Evolutionary conservation across 2,888 invertebrate genomes (phyloP), one percentile per base, ranked within the genome.

Genomic region (Andrena marginata): DNA sequence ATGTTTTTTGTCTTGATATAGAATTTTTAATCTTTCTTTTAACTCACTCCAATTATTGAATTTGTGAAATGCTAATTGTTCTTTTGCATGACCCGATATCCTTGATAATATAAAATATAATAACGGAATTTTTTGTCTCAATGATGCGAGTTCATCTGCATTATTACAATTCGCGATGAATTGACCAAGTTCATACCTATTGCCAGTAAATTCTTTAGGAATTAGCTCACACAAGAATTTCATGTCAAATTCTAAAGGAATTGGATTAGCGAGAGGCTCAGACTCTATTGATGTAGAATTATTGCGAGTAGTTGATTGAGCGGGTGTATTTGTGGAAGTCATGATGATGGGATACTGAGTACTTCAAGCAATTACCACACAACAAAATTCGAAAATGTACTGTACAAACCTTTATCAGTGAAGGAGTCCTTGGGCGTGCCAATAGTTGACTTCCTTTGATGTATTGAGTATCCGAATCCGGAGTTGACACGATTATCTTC

Each of bases 131-230:
- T 75, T 75, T 16, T 68, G 75, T 23, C 35, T 35, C 23, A 2
- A 8, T 0, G 67, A 68, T 20, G 60, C 75, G 0, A 68, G 26
- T 51, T 60, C 49, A 13, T 68, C 33, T 8, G 75, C 68, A 3
- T 75, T 75, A 62, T 75, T 75, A 8, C 68, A 68, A 13, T 75
- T 75, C 1, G 67, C 60, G 48, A 62, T 75, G 51, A 75, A 75
- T 33, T 75, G 75, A 8, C 54, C 62, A 26, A 63, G 42, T 31
- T 69, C 68, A 13, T 20, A 68, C 0, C 62, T 5, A 33, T 62
- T 62, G 29, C 62, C 33, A 8, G 33, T n/a, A n/a, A 62, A 62
- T 33, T 33, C 62, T 62, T 62, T 62, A 29, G 33, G 62, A 33
- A 62, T 62, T 62, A 62, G 10, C 6, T 33, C 20, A 10, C 62